Conservation (phyloP, 2,113 vertebrate genomes). For the Empidonax alnorum region DNA sequence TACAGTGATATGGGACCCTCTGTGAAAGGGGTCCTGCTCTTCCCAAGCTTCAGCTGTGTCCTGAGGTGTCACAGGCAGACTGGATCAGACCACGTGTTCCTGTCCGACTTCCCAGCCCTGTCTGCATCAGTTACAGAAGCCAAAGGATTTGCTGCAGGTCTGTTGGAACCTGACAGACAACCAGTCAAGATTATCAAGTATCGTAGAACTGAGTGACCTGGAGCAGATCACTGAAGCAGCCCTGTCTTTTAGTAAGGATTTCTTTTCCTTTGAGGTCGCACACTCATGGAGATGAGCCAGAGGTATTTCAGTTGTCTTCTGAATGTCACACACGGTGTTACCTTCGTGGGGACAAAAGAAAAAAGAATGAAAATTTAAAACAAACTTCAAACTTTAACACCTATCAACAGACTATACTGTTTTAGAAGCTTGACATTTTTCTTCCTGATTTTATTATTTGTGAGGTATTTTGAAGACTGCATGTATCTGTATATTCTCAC, state of each 20-base stretch:
- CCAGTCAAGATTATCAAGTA: neutral
- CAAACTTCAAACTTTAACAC: neutral
- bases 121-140: neutral
- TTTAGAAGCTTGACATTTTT: neutral
- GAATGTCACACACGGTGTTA: neutral
- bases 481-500: neutral
- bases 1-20: neutral
- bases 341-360: neutral
- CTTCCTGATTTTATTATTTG: neutral
- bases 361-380: neutral
- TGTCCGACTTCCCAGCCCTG: neutral
- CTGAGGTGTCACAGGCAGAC: neutral
- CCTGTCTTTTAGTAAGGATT: neutral
- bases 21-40: neutral
- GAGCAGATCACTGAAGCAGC: neutral
- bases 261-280: neutral
- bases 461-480: neutral
- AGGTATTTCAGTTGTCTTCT: neutral
- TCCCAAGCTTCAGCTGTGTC: neutral
- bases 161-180: neutral
- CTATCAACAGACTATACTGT: neutral
- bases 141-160: neutral
- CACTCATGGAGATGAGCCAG: neutral
- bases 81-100: no score
- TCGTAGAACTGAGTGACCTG: neutral